Base-by-base conservation (phyloP, 2,888 invertebrate species). In the Hoplodrina ambigua region DNA sequence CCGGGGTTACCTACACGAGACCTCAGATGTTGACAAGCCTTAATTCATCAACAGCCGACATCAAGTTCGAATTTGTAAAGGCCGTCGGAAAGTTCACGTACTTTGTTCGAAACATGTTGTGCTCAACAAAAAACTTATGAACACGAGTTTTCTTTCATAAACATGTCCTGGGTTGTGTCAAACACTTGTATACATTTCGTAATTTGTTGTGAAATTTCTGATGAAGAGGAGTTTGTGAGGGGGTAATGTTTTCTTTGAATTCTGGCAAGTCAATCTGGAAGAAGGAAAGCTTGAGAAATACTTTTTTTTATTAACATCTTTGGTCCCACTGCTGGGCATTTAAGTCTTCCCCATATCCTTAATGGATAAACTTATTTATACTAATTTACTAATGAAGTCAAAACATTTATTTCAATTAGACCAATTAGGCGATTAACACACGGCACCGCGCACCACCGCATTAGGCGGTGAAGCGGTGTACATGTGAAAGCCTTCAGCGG, bases 21-120 rank as follows among this genome's bases (percentile, higher is more conserved):
- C 8, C 57, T 62, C 64, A 78, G 71, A 74, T 72, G 60, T 69
- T 55, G 54, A 59, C 62, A 63, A 33, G 17, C 11, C 25, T 13
- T 46, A 78, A 70, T 81, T 75, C 33, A 72, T 78, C 53, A 81
- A 72, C 55, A 69, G 30, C 13, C 62, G 49, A 57, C 50, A 52
- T 17, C 59, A 68, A 78, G 37, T 78, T 78, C 6, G 4, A 63
- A 30, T 78, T 65, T 66, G 55, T 72, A 58, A 57, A 72, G 71
- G 41, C 17, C 46, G 41, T 64, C 57, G 19, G 10, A 30, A 80
- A 78, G 56, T 78, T 75, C 33, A 20, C 50, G 65, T 13, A 41
- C 64, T 71, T 68, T 59, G 56, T 75, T 37, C 61, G 5, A 19
- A 75, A 68, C 64, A 63, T 78, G 75, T 64, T 59, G 49, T 20